Percentiles rank a stretch among this genome's conserved stretches.
These are phyloP conservation scores for Tiliqua scincoides DNA, from an alignment of 2,113 vertebrate species.

Conservation along the genomic window DNA sequence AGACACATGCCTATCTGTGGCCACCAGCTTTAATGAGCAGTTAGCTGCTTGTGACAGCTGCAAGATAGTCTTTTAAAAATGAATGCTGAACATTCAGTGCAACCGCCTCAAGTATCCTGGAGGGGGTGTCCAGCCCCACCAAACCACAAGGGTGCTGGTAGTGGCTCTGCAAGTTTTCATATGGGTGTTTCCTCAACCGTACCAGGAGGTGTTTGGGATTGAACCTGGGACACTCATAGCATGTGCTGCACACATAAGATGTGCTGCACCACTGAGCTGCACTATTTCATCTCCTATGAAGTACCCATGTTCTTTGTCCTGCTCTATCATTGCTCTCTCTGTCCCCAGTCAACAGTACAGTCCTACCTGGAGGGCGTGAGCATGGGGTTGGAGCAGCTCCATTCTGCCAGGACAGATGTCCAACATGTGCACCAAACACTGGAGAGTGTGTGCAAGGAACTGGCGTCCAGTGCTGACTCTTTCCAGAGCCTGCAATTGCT, in stretches of 20 bases:
- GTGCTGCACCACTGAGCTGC: not conserved
- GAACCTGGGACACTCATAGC: not conserved
- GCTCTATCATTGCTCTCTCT: not conserved
- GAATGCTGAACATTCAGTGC: not conserved
- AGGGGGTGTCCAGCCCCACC: too few relatives aligned
- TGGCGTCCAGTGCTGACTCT: conserved; percentile 66
- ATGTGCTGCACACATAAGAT: not conserved
- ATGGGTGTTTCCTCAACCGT: not conserved
- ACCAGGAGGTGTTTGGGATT: not conserved
- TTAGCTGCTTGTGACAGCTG: not conserved
- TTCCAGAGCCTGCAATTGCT: conserved; percentile 79
- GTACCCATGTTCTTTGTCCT: not conserved
- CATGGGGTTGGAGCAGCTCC: conserved; percentile 87
- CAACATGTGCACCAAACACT: conserved; percentile 79
- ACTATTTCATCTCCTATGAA: not conserved
- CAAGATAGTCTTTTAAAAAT: not conserved
- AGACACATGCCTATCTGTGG: not conserved
- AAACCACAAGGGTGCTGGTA: too few relatives aligned
- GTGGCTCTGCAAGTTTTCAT: too few relatives aligned
- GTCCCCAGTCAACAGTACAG: conserved; percentile 88
- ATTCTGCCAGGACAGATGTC: conserved; percentile 78
- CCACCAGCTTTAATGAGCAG: not conserved
- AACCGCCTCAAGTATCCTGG: not conserved
- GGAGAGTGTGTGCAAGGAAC: conserved; percentile 73
- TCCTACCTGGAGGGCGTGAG: conserved; percentile 93